Conservation (phyloP, 2,888 invertebrate genomes). For the Amaurobius ferox region DNA sequence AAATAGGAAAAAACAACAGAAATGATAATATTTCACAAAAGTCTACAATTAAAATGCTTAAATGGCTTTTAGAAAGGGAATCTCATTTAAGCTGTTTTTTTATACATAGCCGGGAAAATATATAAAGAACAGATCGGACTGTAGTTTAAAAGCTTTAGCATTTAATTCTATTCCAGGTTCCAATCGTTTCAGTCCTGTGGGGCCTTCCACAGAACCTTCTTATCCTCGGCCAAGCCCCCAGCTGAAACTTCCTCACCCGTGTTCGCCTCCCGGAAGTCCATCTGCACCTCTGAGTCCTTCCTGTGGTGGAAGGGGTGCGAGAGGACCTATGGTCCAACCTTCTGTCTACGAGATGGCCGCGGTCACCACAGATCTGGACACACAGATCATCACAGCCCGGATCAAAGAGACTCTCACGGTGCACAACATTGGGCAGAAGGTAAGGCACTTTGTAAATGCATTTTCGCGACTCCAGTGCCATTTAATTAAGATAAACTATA, state of each 20-base stretch:
- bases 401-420: constrained; percentile 97
- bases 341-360: constrained; percentile 99
- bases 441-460: too few relatives aligned
- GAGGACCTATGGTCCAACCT: constrained; percentile 66
- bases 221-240: constrained; percentile 45
- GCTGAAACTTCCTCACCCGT: constrained; percentile 17
- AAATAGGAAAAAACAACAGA: too few relatives aligned
- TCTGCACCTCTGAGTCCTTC: constrained; percentile 63
- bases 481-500: too few relatives aligned
- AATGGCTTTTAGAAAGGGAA: too few relatives aligned
- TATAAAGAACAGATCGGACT: too few relatives aligned
- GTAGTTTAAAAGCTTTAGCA: too few relatives aligned
- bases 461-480: too few relatives aligned
- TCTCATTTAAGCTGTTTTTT: too few relatives aligned
- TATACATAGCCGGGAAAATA: too few relatives aligned
- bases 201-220: constrained; percentile 35
- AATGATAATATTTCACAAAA: too few relatives aligned
- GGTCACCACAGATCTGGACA: constrained; percentile 95
- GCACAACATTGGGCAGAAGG: constrained; percentile 98
- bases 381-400: constrained; percentile 95
- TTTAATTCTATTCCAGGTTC: too few relatives aligned
- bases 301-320: constrained; percentile 42
- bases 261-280: constrained; percentile 43
- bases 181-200: constrained; percentile 48
- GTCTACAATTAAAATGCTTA: too few relatives aligned